phyloP scores from a whole-genome alignment of 2,113 vertebrate genomes.

The Seriola dumerili region DNA sequence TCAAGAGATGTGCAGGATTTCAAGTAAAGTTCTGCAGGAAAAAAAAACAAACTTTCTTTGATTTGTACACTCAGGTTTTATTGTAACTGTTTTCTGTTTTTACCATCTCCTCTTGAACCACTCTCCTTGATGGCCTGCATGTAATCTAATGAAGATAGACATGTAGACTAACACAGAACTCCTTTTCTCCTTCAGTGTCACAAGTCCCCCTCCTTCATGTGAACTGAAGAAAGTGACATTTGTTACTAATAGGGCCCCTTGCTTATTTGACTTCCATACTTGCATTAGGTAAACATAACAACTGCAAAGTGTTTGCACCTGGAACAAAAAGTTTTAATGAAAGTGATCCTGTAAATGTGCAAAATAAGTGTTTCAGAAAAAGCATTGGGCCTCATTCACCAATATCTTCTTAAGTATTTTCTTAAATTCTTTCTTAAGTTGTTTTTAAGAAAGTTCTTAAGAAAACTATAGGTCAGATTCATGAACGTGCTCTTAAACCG shows the following conservation, averaged over 20 bases:
- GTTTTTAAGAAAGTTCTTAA: too few relatives aligned
- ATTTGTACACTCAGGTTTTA: slow-evolving; percentile 23
- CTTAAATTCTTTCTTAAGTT: too few relatives aligned
- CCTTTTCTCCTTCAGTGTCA: slow-evolving; percentile 35
- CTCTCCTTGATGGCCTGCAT: slow-evolving; percentile 1
- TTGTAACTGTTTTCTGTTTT: slow-evolving; percentile 23
- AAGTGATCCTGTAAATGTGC: not conserved
- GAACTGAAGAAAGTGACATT: slow-evolving; percentile 79
- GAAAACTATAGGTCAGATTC: too few relatives aligned
- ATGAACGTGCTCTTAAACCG: too few relatives aligned
- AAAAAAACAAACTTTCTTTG: slow-evolving; percentile 33
- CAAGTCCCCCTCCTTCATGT: slow-evolving; percentile 1
- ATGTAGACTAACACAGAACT: slow-evolving; percentile 57
- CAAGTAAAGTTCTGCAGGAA: slow-evolving; percentile 8
- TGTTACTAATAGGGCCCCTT: slow-evolving; percentile 77
- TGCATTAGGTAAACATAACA: slow-evolving; percentile 74
- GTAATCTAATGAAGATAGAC: slow-evolving; percentile 61
- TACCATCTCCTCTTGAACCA: slow-evolving; percentile 12
- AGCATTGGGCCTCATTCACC: too few relatives aligned
- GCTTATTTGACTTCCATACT: slow-evolving; percentile 81
- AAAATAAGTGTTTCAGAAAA: not conserved
- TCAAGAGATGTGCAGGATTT: not conserved
- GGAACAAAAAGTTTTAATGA: not conserved
- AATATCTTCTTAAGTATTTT: too few relatives aligned
- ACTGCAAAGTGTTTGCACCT: not conserved